Percentiles rank a stretch among this genome's conserved stretches.
phyloP scores from a whole-genome alignment of 1,140 invertebrate genomes.

The Drosophila truncata region DNA sequence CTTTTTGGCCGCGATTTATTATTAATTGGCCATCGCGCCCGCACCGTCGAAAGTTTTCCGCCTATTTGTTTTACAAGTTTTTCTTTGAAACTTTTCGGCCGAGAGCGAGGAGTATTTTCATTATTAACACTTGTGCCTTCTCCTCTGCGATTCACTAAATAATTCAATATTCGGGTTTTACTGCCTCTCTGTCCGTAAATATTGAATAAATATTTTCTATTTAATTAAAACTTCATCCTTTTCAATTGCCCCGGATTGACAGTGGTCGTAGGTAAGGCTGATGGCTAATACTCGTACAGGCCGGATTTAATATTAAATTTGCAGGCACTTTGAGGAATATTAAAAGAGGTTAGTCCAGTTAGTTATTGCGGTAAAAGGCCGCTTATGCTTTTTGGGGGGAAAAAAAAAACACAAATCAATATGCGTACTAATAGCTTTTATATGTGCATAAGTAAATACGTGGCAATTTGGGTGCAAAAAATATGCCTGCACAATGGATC shows the following conservation, averaged over 20 bases:
- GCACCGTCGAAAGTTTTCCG: conserved; percentile 45
- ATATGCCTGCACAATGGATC: conserved; percentile 32
- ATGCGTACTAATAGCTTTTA: background rate
- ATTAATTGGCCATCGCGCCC: conserved; percentile 67
- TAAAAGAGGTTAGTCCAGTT: background rate
- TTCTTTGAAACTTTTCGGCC: conserved; percentile 23
- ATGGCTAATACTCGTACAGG: background rate
- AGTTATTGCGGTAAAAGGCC: conserved; percentile 1
- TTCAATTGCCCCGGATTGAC: conserved; percentile 40
- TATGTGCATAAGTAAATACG: conserved; percentile 11
- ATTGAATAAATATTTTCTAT: conserved; percentile 70
- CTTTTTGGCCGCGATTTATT: conserved; percentile 62
- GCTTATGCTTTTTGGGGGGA: background rate
- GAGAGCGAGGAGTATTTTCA: conserved; percentile 55
- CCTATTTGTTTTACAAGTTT: conserved; percentile 69
- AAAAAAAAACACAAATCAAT: conserved; percentile 18
- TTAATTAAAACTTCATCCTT: conserved; percentile 74
- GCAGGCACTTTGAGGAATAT: conserved; percentile 21
- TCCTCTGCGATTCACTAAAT: conserved; percentile 53
- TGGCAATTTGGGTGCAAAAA: background rate
- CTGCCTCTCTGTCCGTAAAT: conserved; percentile 59
- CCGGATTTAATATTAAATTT: conserved; percentile 30
- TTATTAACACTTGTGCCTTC: conserved; percentile 78
- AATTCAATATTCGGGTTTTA: conserved; percentile 65
- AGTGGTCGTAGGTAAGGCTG: background rate